phyloP scores from a whole-genome alignment of 2,888 invertebrate species.

The Nudaria mundana region DNA sequence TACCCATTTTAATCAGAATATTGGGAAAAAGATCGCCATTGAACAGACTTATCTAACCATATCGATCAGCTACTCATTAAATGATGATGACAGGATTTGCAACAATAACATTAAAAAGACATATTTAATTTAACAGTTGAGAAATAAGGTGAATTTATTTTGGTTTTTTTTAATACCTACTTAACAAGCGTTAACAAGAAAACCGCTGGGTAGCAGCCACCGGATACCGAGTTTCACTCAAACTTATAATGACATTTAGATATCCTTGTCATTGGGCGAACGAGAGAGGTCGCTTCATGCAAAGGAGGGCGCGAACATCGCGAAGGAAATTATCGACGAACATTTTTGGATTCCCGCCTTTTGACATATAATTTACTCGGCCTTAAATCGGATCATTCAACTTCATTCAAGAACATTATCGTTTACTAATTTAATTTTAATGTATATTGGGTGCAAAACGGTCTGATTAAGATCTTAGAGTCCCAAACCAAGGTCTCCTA shows the following conservation, averaged over 20 bases:
- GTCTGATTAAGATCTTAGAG: too few relatives aligned
- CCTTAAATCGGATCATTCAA: slow-evolving; percentile 54
- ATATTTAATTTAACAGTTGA: neutral
- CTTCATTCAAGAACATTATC: slow-evolving; percentile 66
- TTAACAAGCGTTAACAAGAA: slow-evolving; percentile 51
- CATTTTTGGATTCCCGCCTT: slow-evolving; percentile 72
- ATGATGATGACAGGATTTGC: too few relatives aligned
- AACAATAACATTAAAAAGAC: too few relatives aligned
- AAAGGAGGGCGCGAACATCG: slow-evolving; percentile 18
- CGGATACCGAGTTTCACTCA: slow-evolving; percentile 57
- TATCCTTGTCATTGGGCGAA: slow-evolving; percentile 63
- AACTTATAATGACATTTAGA: slow-evolving; percentile 80
- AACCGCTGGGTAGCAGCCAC: slow-evolving; percentile 49
- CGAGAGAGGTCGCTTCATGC: slow-evolving; percentile 38
- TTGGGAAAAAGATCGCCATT: too few relatives aligned
- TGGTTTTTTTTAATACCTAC: slow-evolving; percentile 37
- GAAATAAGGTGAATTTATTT: slow-evolving; percentile 8
- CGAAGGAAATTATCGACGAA: slow-evolving; percentile 44
- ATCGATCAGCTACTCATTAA: too few relatives aligned
- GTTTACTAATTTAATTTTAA: slow-evolving; percentile 62
- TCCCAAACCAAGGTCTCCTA: too few relatives aligned
- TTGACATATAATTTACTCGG: slow-evolving; percentile 73
- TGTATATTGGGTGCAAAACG: too few relatives aligned
- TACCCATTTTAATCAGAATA: too few relatives aligned
- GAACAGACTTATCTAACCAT: too few relatives aligned